A percentile compares a stretch with the other conserved stretches of the same genome.
Conservation (phyloP, 2,797 vertebrate genomes). For the Paratrypauchen microcephalus region DNA sequence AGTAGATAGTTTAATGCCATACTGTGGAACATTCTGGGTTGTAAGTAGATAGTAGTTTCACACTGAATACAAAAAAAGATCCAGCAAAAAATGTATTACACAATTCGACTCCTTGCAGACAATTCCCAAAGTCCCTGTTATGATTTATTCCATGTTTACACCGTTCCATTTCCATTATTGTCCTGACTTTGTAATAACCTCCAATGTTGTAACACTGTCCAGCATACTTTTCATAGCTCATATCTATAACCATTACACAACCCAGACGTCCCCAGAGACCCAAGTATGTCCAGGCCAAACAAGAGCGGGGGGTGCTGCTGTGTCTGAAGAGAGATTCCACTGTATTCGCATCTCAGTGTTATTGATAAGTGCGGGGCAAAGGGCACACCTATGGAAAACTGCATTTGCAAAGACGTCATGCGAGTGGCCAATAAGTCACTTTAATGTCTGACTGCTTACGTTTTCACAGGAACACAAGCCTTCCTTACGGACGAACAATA, state of each 20-base stretch:
- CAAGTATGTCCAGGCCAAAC: constrained; percentile 62
- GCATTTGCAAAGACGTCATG: background rate
- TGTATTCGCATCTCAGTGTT: background rate
- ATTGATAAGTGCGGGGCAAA: constrained; percentile 1
- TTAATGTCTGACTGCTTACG: background rate
- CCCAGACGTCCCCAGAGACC: constrained; percentile 65
- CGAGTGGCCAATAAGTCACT: background rate
- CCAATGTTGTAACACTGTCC: constrained; percentile 26
- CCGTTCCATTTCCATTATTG: constrained; percentile 47
- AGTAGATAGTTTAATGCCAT: background rate
- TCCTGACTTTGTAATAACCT: constrained; percentile 2
- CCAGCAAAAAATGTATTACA: background rate
- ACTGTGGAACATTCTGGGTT: too few relatives aligned
- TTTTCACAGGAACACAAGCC: background rate
- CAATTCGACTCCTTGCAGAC: background rate
- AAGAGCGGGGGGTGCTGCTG: constrained; percentile 25
- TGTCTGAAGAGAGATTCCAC: constrained; percentile 7
- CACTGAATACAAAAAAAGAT: background rate
- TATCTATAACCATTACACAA: constrained; percentile 53
- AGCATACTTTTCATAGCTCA: constrained; percentile 40
- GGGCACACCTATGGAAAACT: constrained; percentile 4
- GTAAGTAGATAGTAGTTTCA: background rate
- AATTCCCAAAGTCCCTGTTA: constrained; percentile 1
- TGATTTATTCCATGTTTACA: constrained; percentile 33
- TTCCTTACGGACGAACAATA: background rate